Evolutionary conservation across 2,113 vertebrate species (phyloP).

Genomic region (Apeltes quadracus): DNA sequence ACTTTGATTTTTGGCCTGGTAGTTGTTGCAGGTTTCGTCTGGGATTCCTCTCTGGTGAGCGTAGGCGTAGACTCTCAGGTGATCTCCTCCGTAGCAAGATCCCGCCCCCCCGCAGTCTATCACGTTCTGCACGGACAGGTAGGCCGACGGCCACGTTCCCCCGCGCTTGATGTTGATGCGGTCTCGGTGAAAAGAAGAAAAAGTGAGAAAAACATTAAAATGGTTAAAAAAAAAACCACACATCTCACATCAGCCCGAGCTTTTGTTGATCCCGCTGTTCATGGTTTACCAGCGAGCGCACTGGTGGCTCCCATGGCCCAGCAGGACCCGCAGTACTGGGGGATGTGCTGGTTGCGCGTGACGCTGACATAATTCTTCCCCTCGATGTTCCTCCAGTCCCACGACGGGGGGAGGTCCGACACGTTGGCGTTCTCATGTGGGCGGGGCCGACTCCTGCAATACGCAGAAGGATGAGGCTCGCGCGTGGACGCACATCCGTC

Average conservation of each 20-base stretch:
- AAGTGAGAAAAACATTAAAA: background rate
- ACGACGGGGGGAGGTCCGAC: conserved; percentile 80
- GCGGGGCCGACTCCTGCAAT: conserved; percentile 62
- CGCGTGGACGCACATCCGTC: no score
- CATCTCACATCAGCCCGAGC: background rate
- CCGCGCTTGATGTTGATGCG: conserved; percentile 96
- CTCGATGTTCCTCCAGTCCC: conserved; percentile 92
- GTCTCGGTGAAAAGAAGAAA: conserved; percentile 76
- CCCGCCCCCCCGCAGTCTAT: conserved; percentile 88
- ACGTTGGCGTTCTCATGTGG: conserved; percentile 83
- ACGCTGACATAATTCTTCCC: conserved; percentile 90
- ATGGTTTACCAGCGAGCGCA: conserved; percentile 87
- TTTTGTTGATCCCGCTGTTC: background rate
- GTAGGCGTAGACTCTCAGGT: conserved; percentile 87
- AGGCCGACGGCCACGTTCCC: conserved; percentile 89
- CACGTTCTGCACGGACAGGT: conserved; percentile 95
- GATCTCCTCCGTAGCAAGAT: conserved; percentile 91
- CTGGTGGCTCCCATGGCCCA: conserved; percentile 97
- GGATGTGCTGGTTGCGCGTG: conserved; percentile 97
- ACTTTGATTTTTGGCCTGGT: conserved; percentile 96
- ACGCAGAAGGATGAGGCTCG: background rate
- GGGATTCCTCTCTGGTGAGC: conserved; percentile 89
- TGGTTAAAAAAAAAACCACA: no score
- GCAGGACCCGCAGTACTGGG: conserved; percentile 97
- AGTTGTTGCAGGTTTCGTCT: conserved; percentile 98